Evolutionary conservation across 2,113 vertebrate species (phyloP).

Genomic region (Cranoglanis bouderius): DNA sequence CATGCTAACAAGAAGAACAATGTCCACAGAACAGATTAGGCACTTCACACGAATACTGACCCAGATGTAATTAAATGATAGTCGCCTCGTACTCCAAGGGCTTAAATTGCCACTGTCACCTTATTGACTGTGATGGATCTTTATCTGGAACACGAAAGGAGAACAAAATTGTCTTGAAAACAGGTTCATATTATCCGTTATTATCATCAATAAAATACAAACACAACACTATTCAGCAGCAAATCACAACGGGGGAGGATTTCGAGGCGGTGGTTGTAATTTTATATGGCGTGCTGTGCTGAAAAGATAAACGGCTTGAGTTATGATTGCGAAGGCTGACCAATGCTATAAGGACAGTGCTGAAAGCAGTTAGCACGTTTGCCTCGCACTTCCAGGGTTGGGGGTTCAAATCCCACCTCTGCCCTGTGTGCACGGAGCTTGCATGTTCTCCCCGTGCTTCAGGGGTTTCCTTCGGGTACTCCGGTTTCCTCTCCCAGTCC

Average conservation of each 20-base stretch:
- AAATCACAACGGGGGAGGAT: constrained; percentile 20
- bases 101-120: constrained; percentile 51
- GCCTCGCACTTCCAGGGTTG: too few relatives aligned
- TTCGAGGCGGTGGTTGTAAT: not conserved
- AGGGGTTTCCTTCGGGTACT: too few relatives aligned
- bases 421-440: too few relatives aligned
- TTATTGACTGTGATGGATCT: constrained; percentile 50
- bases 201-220: constrained; percentile 32
- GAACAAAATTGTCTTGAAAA: constrained; percentile 39
- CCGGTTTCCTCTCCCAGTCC: too few relatives aligned
- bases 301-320: constrained; percentile 22
- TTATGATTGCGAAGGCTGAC: constrained; percentile 9
- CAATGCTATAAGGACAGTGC: not conserved
- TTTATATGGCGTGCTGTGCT: not conserved
- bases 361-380: too few relatives aligned
- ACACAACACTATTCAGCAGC: constrained; percentile 5
- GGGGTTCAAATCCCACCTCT: too few relatives aligned
- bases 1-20: constrained; percentile 41
- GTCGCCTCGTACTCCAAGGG: constrained; percentile 32
- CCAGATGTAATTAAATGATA: constrained; percentile 65
- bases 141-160: constrained; percentile 45
- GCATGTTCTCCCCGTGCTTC: too few relatives aligned
- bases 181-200: constrained; percentile 39
- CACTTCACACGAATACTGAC: constrained; percentile 52
- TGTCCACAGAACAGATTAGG: constrained; percentile 50